phyloP scores from a whole-genome alignment of 30 jellyfish, hydroid and myxozoan genomes.

The Clytia hemisphaerica region DNA sequence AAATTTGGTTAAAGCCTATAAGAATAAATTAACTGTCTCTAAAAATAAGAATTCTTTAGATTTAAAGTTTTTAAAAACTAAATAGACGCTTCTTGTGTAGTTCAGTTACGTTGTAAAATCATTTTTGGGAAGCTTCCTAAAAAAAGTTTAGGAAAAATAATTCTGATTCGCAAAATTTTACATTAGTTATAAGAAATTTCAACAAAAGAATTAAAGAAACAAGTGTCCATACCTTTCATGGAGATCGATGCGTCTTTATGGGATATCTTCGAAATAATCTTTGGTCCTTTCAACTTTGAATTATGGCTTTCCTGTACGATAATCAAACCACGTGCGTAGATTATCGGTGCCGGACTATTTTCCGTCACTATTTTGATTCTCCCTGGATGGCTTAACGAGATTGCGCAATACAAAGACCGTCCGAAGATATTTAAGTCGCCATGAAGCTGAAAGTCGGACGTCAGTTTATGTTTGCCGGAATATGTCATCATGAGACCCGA shows the following conservation, averaged over 20 bases:
- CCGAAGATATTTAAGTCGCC: constrained; percentile 87
- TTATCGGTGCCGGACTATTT: constrained; percentile 98
- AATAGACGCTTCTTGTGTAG: no score
- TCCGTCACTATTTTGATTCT: constrained; percentile 62
- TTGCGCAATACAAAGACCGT: constrained; percentile 55
- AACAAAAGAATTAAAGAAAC: no score
- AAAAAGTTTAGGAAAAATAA: no score
- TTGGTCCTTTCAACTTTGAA: constrained; percentile 78
- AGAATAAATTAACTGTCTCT: no score
- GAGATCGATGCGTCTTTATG: constrained; percentile 75
- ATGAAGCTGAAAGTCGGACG: constrained; percentile 40
- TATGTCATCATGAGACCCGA: constrained; percentile 77
- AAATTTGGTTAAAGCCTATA: no score
- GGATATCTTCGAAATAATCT: constrained; percentile 57
- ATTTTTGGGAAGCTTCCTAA: no score
- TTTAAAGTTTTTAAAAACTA: no score
- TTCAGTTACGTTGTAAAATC: no score
- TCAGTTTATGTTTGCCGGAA: constrained; percentile 32
- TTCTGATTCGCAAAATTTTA: no score
- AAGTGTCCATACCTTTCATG: no score
- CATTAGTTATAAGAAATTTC: no score
- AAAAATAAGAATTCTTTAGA: no score
- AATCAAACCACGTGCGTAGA: constrained; percentile 82
- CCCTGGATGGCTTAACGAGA: constrained; percentile 57
- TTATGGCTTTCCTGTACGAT: constrained; percentile 63